Conservation (phyloP, 2,888 invertebrate genomes). For the Capitulum mitella region DNA sequence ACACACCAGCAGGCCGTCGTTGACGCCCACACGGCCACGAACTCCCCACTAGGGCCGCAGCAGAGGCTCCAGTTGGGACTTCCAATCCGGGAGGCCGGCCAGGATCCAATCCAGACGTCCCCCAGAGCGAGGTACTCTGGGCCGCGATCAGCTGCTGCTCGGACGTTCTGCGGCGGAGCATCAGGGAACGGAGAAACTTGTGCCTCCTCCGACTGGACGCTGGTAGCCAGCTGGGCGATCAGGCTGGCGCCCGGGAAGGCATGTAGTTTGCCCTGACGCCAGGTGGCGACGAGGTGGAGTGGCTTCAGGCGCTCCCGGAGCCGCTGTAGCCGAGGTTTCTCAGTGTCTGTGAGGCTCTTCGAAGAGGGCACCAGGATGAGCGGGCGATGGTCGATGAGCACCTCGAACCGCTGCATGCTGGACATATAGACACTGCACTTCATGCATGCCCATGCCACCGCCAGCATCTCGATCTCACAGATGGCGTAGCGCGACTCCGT, state of each 20-base stretch:
- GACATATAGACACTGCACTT: constrained; percentile 25
- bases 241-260: constrained; percentile 25
- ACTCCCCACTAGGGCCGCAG: constrained; percentile 25
- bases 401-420: constrained; percentile 26
- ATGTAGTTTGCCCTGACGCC: constrained; percentile 26
- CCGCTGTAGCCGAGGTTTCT: constrained; percentile 29
- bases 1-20: constrained; percentile 19
- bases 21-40: not conserved
- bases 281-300: constrained; percentile 24
- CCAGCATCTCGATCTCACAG: constrained; percentile 26
- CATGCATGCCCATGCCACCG: constrained; percentile 26
- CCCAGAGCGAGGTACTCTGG: constrained; percentile 1
- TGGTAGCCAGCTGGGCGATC: not conserved
- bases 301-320: constrained; percentile 25
- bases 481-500: constrained; percentile 28
- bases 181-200: not conserved
- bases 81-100: constrained; percentile 24
- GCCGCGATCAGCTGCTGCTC: constrained; percentile 16
- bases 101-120: constrained; percentile 14
- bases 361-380: constrained; percentile 29
- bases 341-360: constrained; percentile 25
- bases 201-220: not conserved
- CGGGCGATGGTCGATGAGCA: constrained; percentile 27
- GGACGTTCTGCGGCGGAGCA: constrained; percentile 16
- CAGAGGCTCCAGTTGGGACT: not conserved